Base-by-base conservation (phyloP, 1,140 invertebrate genomes). In the Olivierus martensii region DNA sequence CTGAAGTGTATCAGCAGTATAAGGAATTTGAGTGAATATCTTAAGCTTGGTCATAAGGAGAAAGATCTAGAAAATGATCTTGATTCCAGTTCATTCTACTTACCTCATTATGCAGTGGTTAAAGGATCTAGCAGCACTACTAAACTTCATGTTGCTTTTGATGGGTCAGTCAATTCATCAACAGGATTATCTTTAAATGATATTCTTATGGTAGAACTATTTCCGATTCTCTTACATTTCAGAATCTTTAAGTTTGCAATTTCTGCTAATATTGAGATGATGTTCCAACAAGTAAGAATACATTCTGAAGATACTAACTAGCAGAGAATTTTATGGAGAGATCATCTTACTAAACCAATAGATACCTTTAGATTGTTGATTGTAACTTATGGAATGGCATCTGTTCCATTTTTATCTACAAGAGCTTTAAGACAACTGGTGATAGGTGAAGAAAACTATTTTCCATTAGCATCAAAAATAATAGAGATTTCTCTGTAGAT, bases 401-500 rank as follows among this genome's bases (percentile, higher is more conserved):
- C 41, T 3, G 41, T 7, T 3, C 41, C 7, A 3, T 43, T 18
- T 43, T 7, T 43, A 7, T 3, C 41, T 43, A 43, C 41, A 43
- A 43, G 21, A 7, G 6, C 6, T 3, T 7, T 43, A 3, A 3
- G 7, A 3, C 15, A 43, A 43, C 41, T 43, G 3, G 41, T 21
- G 0, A 15, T 47, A n/a, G 61, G 65, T 47, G 57, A 63, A 49
- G 47, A 60, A 11, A 34, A 48, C 10, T 44, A 47, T 12, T 63
- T 58, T 46, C 61, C 63, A 21, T 12, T 58, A 1, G 63, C 60
- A 7, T 18, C 57, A 3, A n/a, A 34, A 15, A 15, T 51, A 7
- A 12, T 62, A 54, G 60, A 10, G 58, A 61, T 12, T 45, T 59
- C 15, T 66, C 62, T 48, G 60, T 67, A 0, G 65, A 67, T 55